A percentile compares a stretch with the other conserved stretches of the same genome.
Evolutionary conservation across 1,140 invertebrate species (phyloP).

Genomic region (Anthonomus grandis): DNA sequence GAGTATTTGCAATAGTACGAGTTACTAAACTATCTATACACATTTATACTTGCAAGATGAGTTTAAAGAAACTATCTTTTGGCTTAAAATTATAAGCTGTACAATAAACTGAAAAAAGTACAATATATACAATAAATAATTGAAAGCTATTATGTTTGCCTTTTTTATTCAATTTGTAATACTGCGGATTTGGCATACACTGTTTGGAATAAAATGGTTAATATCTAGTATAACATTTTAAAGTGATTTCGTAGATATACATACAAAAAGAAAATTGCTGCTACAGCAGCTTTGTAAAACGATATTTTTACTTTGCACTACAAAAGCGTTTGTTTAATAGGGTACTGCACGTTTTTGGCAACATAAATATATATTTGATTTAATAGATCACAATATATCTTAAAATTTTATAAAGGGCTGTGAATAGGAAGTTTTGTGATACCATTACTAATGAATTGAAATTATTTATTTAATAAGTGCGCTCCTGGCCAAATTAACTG

Average conservation of each 20-base stretch:
- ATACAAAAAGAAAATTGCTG: too few species aligned
- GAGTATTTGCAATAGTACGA: constrained; percentile 20
- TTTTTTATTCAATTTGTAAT: constrained; percentile 13
- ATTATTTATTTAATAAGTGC: too few species aligned
- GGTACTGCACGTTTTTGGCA: constrained; percentile 8
- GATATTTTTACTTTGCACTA: constrained; percentile 1
- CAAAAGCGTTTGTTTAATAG: constrained; percentile 1
- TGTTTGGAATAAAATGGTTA: constrained; percentile 26
- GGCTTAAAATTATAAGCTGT: constrained; percentile 7
- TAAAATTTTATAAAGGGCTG: too few species aligned
- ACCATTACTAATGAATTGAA: too few species aligned
- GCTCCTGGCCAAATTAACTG: too few species aligned
- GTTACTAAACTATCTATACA: constrained; percentile 2
- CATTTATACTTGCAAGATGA: constrained; percentile 2
- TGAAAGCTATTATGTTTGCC: constrained; percentile 1
- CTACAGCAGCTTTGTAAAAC: too few species aligned
- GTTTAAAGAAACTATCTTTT: not conserved
- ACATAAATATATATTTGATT: constrained; percentile 1
- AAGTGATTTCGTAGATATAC: too few species aligned
- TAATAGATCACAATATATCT: constrained; percentile 2
- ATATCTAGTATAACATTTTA: too few species aligned
- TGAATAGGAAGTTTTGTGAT: too few species aligned
- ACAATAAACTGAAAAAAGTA: constrained; percentile 10
- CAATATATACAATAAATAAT: constrained; percentile 23
- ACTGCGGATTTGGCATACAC: constrained; percentile 28